Evolutionary conservation across 92 coral and sea anemone genomes (phyloP).

Genomic region (Parazoanthus swiftii): DNA sequence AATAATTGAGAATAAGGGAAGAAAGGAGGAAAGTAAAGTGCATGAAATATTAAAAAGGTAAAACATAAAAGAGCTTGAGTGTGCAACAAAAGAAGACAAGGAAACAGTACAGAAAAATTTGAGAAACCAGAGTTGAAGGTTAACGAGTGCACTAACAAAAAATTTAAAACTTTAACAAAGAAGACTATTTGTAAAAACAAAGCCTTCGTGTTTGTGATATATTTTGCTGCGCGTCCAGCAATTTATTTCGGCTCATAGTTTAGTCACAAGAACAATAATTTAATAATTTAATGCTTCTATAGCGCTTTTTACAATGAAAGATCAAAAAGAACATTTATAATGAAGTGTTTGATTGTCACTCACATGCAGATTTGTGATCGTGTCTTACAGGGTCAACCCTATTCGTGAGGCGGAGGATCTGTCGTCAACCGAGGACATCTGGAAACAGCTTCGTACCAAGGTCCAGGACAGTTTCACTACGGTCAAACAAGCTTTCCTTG

Average conservation of each 20-base stretch:
- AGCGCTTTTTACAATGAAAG: too few relatives aligned
- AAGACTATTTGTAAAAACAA: not conserved
- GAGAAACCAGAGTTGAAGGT: not conserved
- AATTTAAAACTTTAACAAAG: not conserved
- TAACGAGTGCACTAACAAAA: not conserved
- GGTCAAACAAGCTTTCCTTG: conserved; percentile 96
- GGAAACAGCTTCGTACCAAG: conserved; percentile 86
- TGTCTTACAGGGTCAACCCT: conserved; percentile 66
- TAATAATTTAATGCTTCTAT: too few relatives aligned
- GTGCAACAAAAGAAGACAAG: too few relatives aligned
- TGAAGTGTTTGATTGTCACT: not conserved
- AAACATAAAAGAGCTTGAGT: too few relatives aligned
- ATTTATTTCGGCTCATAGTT: too few relatives aligned
- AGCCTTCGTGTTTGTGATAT: not conserved
- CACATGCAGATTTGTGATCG: not conserved
- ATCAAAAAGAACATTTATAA: not conserved
- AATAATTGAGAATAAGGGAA: too few relatives aligned
- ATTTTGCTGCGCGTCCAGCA: not conserved
- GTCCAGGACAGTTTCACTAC: conserved; percentile 83
- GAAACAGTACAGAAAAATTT: too few relatives aligned
- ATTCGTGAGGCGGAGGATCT: conserved; percentile 76
- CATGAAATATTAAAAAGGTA: too few relatives aligned
- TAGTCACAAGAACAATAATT: not conserved
- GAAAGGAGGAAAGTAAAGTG: too few relatives aligned
- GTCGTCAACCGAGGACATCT: conserved; percentile 86